A percentile compares a stretch with the other conserved stretches of the same genome.
Evolutionary conservation across 2,888 invertebrate genomes (phyloP).

Genomic region (Hofmannophila pseudospretella): DNA sequence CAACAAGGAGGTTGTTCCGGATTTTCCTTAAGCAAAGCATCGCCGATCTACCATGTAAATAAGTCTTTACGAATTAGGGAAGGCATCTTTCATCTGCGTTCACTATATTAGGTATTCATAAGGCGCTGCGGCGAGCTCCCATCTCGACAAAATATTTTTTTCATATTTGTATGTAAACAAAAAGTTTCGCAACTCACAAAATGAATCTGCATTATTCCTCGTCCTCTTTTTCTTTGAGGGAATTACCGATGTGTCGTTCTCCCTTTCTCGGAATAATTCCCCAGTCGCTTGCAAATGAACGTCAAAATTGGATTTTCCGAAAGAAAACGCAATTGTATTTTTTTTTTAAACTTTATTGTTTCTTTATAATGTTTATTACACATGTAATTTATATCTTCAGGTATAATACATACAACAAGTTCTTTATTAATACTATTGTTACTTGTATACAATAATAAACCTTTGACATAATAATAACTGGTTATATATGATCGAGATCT

Average conservation of each 20-base stretch:
- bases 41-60: conserved; percentile 46
- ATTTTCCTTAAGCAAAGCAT: conserved; percentile 30
- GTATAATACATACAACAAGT: conserved; percentile 69
- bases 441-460: conserved; percentile 76
- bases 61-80: conserved; percentile 57
- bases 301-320: conserved; percentile 1
- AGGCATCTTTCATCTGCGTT: conserved; percentile 61
- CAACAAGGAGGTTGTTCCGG: too few species aligned
- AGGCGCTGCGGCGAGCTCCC: not conserved
- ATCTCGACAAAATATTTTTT: not conserved
- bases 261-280: not conserved
- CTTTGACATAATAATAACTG: conserved; percentile 73
- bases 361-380: conserved; percentile 75
- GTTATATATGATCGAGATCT: conserved; percentile 62
- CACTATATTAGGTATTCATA: conserved; percentile 56
- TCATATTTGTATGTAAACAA: conserved; percentile 34
- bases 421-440: conserved; percentile 65
- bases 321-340: conserved; percentile 39
- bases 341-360: conserved; percentile 75
- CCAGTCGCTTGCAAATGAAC: not conserved
- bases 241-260: conserved; percentile 1
- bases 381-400: conserved; percentile 65
- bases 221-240: conserved; percentile 8
- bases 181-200: conserved; percentile 46
- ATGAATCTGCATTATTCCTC: conserved; percentile 41